A percentile compares a stretch with the other conserved stretches of the same genome.
phyloP scores from a whole-genome alignment of 2,797 vertebrate species.

The Eupleurogrammus muticus region DNA sequence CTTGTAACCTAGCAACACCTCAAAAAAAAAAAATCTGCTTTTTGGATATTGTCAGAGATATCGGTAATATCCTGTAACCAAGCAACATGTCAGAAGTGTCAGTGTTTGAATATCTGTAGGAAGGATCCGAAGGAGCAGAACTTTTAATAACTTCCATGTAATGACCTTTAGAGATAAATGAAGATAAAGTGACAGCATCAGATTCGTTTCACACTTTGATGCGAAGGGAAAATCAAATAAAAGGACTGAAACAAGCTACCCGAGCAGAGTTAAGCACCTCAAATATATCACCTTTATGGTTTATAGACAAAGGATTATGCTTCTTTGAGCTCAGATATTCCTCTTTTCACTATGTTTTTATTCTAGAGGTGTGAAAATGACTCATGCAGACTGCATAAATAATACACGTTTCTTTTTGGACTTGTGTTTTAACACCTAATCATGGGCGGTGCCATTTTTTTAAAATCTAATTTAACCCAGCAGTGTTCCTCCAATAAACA shows the following conservation, averaged over 20 bases:
- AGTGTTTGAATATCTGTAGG: slow-evolving; percentile 11
- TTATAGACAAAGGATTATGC: not conserved
- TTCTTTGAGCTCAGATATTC: not conserved
- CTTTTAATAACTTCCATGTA: slow-evolving; percentile 13
- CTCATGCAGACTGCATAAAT: not conserved
- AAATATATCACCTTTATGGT: not conserved
- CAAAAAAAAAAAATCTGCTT: slow-evolving; percentile 41
- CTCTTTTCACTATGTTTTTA: not conserved
- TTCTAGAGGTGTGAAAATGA: not conserved
- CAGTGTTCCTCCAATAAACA: no score
- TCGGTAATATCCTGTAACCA: slow-evolving; percentile 35
- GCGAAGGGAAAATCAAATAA: slow-evolving; percentile 20
- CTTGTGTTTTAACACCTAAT: no score
- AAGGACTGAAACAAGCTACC: not conserved
- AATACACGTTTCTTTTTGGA: no score
- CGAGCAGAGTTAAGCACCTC: not conserved
- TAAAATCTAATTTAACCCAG: no score
- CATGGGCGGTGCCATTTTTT: no score
- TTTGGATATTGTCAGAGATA: slow-evolving; percentile 35
- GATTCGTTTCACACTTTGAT: not conserved
- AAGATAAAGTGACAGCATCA: not conserved
- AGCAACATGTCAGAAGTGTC: slow-evolving; percentile 48
- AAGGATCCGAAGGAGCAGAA: not conserved
- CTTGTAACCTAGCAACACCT: slow-evolving; percentile 67
- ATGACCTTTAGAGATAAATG: slow-evolving; percentile 19